A percentile compares a stretch with the other conserved stretches of the same genome.
phyloP scores from a whole-genome alignment of 2,888 invertebrate genomes.

The Apotomis betuletana region DNA sequence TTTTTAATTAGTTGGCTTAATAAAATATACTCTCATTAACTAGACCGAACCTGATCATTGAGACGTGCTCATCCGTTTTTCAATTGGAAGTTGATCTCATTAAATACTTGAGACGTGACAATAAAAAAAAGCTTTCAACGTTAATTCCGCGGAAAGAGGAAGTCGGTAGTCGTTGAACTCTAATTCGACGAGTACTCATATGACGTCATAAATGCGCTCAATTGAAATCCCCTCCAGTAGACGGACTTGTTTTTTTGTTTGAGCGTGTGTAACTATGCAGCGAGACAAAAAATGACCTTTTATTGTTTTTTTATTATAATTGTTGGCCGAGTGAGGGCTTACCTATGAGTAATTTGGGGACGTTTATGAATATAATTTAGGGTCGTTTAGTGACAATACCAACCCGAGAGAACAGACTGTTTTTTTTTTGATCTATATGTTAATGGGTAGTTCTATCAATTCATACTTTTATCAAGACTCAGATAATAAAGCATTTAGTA shows the following conservation, averaged over 20 bases:
- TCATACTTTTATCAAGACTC: too few species aligned
- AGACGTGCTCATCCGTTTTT: neutral
- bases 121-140: conserved; percentile 2
- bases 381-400: neutral
- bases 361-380: neutral
- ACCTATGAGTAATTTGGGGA: neutral
- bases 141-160: conserved; percentile 34
- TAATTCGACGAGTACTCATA: conserved; percentile 4
- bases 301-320: conserved; percentile 9
- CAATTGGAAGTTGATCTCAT: neutral
- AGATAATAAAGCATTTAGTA: too few species aligned
- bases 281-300: conserved; percentile 24
- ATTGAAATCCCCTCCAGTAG: conserved; percentile 25
- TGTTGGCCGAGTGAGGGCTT: conserved; percentile 4
- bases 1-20: conserved; percentile 8
- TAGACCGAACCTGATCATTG: neutral
- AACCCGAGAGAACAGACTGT: neutral
- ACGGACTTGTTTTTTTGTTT: conserved; percentile 1
- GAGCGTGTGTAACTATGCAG: neutral
- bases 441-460: too few species aligned
- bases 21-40: neutral
- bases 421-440: too few species aligned
- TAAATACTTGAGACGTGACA: neutral
- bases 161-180: conserved; percentile 39
- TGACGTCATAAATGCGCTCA: conserved; percentile 21